Evolutionary conservation across 2,797 vertebrate species (phyloP).

Genomic region (Enteromius fasciolatus): DNA sequence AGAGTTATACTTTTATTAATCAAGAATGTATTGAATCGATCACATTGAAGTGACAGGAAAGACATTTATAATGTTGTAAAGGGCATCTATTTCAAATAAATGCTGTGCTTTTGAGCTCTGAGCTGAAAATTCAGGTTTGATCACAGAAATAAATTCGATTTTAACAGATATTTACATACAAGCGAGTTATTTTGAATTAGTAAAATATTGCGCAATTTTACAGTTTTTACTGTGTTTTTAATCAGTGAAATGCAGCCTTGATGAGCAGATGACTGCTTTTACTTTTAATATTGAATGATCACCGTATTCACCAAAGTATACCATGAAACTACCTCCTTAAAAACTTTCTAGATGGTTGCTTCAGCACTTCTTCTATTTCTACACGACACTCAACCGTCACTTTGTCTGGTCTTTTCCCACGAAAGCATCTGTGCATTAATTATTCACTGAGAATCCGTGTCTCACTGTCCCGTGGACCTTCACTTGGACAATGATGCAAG

Average conservation of each 20-base stretch:
- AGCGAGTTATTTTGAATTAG: background rate
- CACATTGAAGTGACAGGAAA: background rate
- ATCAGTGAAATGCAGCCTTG: background rate
- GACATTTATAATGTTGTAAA: background rate
- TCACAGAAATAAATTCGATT: background rate
- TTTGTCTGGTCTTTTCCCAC: background rate
- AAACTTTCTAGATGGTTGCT: background rate
- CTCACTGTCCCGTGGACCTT: background rate
- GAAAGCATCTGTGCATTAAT: background rate
- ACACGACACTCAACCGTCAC: background rate
- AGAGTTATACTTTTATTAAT: background rate
- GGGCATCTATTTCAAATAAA: background rate
- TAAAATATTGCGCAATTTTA: background rate
- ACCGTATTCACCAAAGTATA: background rate
- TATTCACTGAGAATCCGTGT: background rate
- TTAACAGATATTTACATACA: background rate
- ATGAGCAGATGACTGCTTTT: background rate
- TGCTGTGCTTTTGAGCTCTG: background rate
- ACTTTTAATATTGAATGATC: background rate
- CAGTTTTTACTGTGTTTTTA: background rate
- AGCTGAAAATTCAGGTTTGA: background rate
- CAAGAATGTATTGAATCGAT: background rate
- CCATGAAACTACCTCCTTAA: background rate
- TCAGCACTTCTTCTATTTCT: background rate
- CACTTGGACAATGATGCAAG: slow-evolving; percentile 19